A percentile compares a stretch with the other conserved stretches of the same genome.
Conservation (phyloP, 1,140 invertebrate genomes). For the Teleogryllus occipitalis region DNA sequence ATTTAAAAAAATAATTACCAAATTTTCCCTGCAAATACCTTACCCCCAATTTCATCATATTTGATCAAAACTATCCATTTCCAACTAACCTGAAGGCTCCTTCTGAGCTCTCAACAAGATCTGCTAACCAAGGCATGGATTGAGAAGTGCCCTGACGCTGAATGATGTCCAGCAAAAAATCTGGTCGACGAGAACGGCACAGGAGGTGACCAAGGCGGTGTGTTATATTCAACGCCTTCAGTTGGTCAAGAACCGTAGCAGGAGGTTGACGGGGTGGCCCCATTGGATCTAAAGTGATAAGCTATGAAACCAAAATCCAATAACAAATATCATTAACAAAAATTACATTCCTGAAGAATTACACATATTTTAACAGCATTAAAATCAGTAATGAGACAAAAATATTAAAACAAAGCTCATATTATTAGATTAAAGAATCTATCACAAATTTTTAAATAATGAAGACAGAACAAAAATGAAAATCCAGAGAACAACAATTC, state of each 20-base stretch:
- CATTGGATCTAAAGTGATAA: slow-evolving; percentile 75
- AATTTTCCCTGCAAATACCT: no score
- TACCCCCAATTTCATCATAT: no score
- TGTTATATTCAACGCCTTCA: slow-evolving; percentile 68
- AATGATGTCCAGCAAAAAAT: slow-evolving; percentile 89
- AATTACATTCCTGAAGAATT: not conserved
- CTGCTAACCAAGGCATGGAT: slow-evolving; percentile 94
- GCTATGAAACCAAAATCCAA: slow-evolving; percentile 32
- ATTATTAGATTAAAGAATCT: no score
- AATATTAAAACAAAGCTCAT: no score
- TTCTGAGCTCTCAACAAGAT: slow-evolving; percentile 86
- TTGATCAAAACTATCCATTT: not conserved
- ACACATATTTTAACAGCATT: not conserved
- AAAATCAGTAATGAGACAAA: not conserved
- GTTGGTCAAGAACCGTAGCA: slow-evolving; percentile 61
- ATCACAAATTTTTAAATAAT: no score
- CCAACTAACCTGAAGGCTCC: slow-evolving; percentile 56
- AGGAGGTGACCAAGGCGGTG: slow-evolving; percentile 82
- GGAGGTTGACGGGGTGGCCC: slow-evolving; percentile 76
- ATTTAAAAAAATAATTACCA: no score
- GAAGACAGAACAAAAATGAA: no score
- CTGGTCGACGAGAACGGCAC: slow-evolving; percentile 81
- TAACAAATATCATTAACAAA: not conserved
- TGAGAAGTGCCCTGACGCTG: slow-evolving; percentile 56
- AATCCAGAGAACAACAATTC: no score